Conservation (phyloP, 2,888 invertebrate genomes). For the Fragum fragum region DNA sequence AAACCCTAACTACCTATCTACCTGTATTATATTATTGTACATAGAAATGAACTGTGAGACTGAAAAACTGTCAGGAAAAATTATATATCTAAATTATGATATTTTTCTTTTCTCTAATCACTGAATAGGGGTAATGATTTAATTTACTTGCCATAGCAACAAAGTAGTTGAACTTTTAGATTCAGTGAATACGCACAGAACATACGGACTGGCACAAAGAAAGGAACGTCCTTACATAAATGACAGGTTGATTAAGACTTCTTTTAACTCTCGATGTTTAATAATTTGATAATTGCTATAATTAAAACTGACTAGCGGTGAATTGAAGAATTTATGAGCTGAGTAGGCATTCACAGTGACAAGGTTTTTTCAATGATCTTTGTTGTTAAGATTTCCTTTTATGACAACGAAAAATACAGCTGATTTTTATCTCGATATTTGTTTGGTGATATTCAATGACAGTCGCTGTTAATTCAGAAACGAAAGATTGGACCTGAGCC, state of each 20-base stretch:
- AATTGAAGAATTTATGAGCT: conserved; percentile 26
- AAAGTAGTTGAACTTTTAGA: not conserved
- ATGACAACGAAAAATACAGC: conserved; percentile 26
- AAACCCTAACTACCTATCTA: too few relatives aligned
- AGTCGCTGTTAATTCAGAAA: not conserved
- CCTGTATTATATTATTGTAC: too few relatives aligned
- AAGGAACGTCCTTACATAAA: conserved; percentile 12
- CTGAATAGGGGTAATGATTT: too few relatives aligned
- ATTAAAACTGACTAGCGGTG: conserved; percentile 27
- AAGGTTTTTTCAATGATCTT: conserved; percentile 11
- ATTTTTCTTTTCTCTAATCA: too few relatives aligned
- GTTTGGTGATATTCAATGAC: conserved; percentile 12
- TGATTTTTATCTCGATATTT: conserved; percentile 20
- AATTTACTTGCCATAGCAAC: not conserved
- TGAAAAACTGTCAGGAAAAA: too few relatives aligned
- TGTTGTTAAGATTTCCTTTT: conserved; percentile 6
- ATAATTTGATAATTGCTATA: conserved; percentile 32
- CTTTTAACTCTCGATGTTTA: conserved; percentile 19
- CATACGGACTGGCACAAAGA: not conserved
- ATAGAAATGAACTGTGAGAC: too few relatives aligned
- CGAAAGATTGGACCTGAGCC: not conserved
- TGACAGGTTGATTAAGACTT: conserved; percentile 26
- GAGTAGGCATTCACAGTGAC: conserved; percentile 19
- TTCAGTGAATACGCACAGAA: not conserved
- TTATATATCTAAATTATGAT: too few relatives aligned